These are phyloP conservation scores for Cochlearius cochlearius DNA, from an alignment of 2,113 vertebrate species.

Conservation along the genomic window DNA sequence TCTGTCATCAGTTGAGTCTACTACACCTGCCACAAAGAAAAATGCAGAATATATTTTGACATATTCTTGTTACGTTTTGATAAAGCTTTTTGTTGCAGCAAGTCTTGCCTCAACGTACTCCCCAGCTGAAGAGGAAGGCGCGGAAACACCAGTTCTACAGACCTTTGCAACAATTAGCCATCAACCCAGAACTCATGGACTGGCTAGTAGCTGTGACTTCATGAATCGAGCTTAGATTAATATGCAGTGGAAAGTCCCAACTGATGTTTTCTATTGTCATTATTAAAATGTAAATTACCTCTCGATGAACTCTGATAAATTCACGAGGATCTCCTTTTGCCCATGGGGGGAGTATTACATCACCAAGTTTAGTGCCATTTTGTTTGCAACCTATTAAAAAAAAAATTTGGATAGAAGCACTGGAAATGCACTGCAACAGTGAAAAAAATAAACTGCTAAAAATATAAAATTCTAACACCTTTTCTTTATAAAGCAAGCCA, in stretches of 20 bases:
- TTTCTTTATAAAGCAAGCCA: background rate
- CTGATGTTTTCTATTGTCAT: background rate
- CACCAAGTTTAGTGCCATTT: conserved; percentile 93
- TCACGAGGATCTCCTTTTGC: conserved; percentile 97
- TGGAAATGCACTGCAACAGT: background rate
- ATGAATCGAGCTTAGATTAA: background rate
- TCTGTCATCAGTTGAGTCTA: background rate
- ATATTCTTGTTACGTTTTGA: background rate
- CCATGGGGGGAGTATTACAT: conserved; percentile 95
- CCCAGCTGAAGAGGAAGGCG: background rate
- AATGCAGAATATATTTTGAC: background rate
- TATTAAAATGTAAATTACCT: conserved; percentile 74
- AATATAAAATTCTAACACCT: background rate
- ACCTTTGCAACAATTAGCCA: background rate
- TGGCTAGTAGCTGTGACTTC: background rate
- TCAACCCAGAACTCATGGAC: background rate
- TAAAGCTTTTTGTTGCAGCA: background rate
- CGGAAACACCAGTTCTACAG: background rate
- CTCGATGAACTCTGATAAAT: conserved; percentile 96
- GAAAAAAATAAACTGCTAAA: background rate
- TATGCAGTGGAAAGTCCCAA: background rate
- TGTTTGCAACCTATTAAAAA: conserved; percentile 87
- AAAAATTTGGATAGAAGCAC: background rate
- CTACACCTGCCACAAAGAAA: conserved; percentile 28
- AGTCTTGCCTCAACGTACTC: background rate